A percentile compares a stretch with the other conserved stretches of the same genome.
Conservation (phyloP, 2,888 invertebrate species). For the Calephelis perditalis region DNA sequence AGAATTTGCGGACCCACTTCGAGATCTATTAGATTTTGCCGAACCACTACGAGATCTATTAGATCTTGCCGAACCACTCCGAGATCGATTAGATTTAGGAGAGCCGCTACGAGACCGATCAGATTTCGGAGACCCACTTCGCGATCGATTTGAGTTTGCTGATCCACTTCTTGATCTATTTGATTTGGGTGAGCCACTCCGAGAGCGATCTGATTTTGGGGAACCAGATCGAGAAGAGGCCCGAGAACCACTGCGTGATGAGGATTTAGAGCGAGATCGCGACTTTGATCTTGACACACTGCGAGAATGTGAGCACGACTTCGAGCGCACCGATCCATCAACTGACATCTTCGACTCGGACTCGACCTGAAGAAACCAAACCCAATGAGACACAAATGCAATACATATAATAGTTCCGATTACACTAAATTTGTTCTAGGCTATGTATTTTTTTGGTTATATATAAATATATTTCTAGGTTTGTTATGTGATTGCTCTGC, state of each 20-base stretch:
- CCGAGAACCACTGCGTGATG: conserved; percentile 43
- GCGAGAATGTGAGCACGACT: conserved; percentile 33
- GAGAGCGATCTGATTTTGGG: conserved; percentile 35
- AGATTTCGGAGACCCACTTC: conserved; percentile 33
- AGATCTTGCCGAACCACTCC: conserved; percentile 34
- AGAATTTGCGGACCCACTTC: conserved; percentile 36
- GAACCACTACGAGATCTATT: conserved; percentile 37
- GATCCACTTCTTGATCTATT: conserved; percentile 34
- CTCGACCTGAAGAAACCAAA: conserved; percentile 39
- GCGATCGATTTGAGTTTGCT: conserved; percentile 33
- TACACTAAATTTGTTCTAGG: too few relatives aligned
- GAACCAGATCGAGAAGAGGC: conserved; percentile 40
- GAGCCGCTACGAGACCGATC: conserved; percentile 33
- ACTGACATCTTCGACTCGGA: conserved; percentile 57
- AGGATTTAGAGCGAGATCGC: conserved; percentile 44
- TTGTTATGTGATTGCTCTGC: too few relatives aligned
- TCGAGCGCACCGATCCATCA: conserved; percentile 44
- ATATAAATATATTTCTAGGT: too few relatives aligned
- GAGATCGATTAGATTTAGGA: conserved; percentile 30
- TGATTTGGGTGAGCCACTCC: conserved; percentile 35
- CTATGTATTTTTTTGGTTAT: too few relatives aligned
- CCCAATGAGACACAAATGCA: too few relatives aligned
- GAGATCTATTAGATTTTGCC: conserved; percentile 26
- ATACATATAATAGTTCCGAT: too few relatives aligned
- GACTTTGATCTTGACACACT: conserved; percentile 32